Evolutionary conservation across 2,888 invertebrate genomes (phyloP).

Genomic region (Tachina lurida): DNA sequence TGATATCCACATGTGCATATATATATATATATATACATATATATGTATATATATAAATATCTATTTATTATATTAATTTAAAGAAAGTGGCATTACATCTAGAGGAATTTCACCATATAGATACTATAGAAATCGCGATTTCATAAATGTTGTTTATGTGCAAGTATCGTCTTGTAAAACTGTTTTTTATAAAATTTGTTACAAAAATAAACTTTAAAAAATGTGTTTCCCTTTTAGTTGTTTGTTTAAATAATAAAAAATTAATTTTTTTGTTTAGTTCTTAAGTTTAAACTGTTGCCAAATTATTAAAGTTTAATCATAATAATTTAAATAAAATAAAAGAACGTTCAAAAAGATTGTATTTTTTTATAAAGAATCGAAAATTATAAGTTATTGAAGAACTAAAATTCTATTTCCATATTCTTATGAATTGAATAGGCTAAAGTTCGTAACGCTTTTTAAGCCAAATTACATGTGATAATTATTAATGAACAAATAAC

Average conservation of each 20-base stretch:
- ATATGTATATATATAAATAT: too few species aligned
- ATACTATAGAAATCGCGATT: constrained; percentile 2
- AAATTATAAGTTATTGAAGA: neutral
- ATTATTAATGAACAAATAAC: too few species aligned
- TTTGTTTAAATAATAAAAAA: constrained; percentile 50
- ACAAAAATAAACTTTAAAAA: neutral
- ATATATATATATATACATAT: neutral
- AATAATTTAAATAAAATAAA: constrained; percentile 62
- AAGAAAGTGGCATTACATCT: constrained; percentile 25
- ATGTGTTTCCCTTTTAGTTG: constrained; percentile 38
- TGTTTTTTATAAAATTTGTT: neutral
- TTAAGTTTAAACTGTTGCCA: constrained; percentile 80
- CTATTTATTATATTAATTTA: constrained; percentile 34
- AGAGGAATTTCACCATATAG: constrained; percentile 5
- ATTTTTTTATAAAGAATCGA: neutral
- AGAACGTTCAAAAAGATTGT: neutral
- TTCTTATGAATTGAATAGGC: too few species aligned
- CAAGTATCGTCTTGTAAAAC: neutral
- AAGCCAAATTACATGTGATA: too few species aligned
- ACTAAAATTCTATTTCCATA: too few species aligned
- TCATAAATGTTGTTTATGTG: neutral
- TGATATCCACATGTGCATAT: too few species aligned
- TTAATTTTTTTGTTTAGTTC: constrained; percentile 73
- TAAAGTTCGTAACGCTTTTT: too few species aligned
- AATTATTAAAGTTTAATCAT: constrained; percentile 72